Evolutionary conservation across 2,888 invertebrate species (phyloP).

Genomic region (Diabrotica balteata): DNA sequence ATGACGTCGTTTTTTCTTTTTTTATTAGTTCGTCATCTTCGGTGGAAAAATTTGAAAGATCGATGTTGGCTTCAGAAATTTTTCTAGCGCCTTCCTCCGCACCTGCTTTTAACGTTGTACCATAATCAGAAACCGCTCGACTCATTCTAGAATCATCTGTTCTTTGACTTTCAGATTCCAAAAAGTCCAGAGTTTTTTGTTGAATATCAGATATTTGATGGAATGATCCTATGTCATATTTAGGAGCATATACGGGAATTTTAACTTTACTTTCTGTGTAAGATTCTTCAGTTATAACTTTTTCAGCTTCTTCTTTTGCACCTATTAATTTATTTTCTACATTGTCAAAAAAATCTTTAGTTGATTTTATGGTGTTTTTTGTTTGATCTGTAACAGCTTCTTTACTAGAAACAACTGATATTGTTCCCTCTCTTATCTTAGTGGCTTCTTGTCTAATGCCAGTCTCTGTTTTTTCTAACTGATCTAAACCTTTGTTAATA

Average conservation of each 20-base stretch:
- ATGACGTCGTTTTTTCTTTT: slow-evolving; percentile 38
- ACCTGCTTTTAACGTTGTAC: slow-evolving; percentile 34
- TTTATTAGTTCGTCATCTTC: slow-evolving; percentile 29
- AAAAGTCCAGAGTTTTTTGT: slow-evolving; percentile 40
- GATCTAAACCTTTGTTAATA: slow-evolving; percentile 8
- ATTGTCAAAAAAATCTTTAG: slow-evolving; percentile 23
- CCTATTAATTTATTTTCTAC: slow-evolving; percentile 26
- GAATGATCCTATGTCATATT: slow-evolving; percentile 35
- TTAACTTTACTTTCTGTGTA: slow-evolving; percentile 9
- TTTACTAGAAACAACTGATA: neutral
- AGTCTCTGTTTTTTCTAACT: slow-evolving; percentile 2
- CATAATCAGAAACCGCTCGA: slow-evolving; percentile 46
- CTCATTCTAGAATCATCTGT: slow-evolving; percentile 37
- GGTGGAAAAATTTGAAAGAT: slow-evolving; percentile 45
- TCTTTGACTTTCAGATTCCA: slow-evolving; percentile 36
- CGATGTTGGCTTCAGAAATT: slow-evolving; percentile 49
- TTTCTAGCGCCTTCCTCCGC: slow-evolving; percentile 31
- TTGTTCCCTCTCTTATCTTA: slow-evolving; percentile 19
- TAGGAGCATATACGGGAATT: neutral
- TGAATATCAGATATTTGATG: slow-evolving; percentile 33
- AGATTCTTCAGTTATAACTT: slow-evolving; percentile 30
- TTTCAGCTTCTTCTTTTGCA: slow-evolving; percentile 32
- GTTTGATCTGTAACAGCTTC: neutral
- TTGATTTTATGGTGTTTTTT: too few relatives aligned
- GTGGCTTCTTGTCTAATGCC: slow-evolving; percentile 8